These are phyloP conservation scores for Hirtodrosophila trivittata DNA, from an alignment of 2,888 invertebrate genomes.

Conservation along the genomic window DNA sequence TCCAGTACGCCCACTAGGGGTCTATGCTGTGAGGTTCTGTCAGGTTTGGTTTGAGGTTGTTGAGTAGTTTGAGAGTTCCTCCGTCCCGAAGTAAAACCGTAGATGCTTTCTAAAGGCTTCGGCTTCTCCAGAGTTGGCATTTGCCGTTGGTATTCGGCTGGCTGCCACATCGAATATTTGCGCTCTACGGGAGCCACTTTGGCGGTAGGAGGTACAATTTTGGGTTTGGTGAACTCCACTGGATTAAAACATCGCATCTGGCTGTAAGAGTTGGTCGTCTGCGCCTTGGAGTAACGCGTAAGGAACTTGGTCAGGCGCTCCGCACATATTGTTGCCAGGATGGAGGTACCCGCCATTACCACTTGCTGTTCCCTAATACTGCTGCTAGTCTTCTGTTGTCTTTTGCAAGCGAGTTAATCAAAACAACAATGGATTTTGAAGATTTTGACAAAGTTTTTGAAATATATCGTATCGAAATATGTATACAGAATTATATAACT, in stretches of 20 bases:
- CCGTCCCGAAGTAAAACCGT: background rate
- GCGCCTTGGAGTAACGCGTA: constrained; percentile 44
- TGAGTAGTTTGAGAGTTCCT: background rate
- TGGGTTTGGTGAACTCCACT: background rate
- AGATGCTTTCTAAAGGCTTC: constrained; percentile 6
- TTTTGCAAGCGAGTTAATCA: constrained; percentile 3
- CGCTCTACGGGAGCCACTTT: constrained; percentile 10
- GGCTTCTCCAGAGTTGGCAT: constrained; percentile 9
- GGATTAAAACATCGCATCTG: constrained; percentile 20
- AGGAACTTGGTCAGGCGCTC: constrained; percentile 65
- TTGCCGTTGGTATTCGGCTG: constrained; percentile 6
- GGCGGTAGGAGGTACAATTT: background rate
- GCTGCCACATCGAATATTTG: constrained; percentile 32
- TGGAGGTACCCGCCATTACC: constrained; percentile 58
- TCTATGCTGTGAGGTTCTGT: no score
- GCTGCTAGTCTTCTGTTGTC: background rate
- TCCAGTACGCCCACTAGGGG: background rate
- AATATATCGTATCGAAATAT: constrained; percentile 13
- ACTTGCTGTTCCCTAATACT: background rate
- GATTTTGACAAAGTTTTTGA: constrained; percentile 10
- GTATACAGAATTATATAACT: constrained; percentile 3
- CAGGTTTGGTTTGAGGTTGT: no score
- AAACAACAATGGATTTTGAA: constrained; percentile 37
- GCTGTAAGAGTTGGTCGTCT: constrained; percentile 14
- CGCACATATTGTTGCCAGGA: constrained; percentile 67